Base-by-base conservation (phyloP, 2,113 vertebrate genomes). In the Numida meleagris region DNA sequence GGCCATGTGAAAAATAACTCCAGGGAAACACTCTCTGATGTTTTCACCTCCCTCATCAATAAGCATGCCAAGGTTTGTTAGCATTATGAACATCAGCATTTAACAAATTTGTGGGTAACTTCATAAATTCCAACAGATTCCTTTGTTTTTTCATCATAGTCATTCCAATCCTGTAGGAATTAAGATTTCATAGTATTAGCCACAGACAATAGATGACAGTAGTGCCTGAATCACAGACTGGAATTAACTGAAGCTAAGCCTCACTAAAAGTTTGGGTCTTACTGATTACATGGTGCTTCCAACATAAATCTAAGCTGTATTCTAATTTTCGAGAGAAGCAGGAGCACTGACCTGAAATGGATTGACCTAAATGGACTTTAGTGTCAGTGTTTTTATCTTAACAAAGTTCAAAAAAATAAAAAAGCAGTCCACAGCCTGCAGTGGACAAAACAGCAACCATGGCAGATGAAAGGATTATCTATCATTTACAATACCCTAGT, bases 91-190 rank as follows among this genome's bases (percentile, higher is more conserved):
- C 58, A 72, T 98, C 62, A 99, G 93, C 99, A 99, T 95, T 99
- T 99, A 86, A 99, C 98, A 97, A 99, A 99, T 95, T 98, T 97
- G 95, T 99, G 99, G 25, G 98, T 98, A 92, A 99, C 99, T 97
- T 99, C 99, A 25, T 99, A 99, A 96, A 99, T 98, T 78, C 99
- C 99, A 94, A 99, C 99, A 12, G 99, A 99, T 89, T 99, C 98
- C 4, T 84, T 98, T 86, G 97, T 96, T 93, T 99, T 99, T 96
- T 99, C 99, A 9, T 99, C 99, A 17, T 99, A 99, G 92, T 99
- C 99, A 29, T 98, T 99, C 99, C 99, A 99, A 82, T 99, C 99
- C 99, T 99, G 68, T 79, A 95, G 51, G 82, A 77, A 62, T 58
- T 43, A 96, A 97, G 73, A 95, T 90, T 88, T 92, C 50, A 88